phyloP scores from a whole-genome alignment of 1,140 invertebrate species.

The Sarcophaga peregrina region DNA sequence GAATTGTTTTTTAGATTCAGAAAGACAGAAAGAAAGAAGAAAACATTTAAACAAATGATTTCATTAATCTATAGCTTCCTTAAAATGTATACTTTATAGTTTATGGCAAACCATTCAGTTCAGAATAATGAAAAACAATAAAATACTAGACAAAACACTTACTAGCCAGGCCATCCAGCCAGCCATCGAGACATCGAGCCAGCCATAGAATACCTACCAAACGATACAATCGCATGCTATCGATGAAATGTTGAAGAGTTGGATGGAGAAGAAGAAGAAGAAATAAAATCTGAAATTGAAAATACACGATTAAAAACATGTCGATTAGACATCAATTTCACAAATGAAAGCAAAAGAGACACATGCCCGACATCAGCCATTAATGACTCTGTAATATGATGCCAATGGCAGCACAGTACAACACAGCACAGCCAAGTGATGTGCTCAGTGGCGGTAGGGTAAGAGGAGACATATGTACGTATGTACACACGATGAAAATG shows the following conservation, averaged over 20 bases:
- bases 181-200: too few species aligned
- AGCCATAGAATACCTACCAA: too few species aligned
- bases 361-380: constrained; percentile 20
- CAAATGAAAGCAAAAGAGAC: constrained; percentile 21
- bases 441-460: too few species aligned
- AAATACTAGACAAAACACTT: constrained; percentile 30
- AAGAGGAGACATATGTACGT: too few species aligned
- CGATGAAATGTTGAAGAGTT: not conserved
- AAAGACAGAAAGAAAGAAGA: not conserved
- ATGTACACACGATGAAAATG: not conserved
- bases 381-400: constrained; percentile 25
- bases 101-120: not conserved
- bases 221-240: too few species aligned
- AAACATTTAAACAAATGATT: constrained; percentile 24
- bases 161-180: too few species aligned
- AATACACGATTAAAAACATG: constrained; percentile 23
- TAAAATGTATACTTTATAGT: constrained; percentile 18
- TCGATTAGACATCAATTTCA: constrained; percentile 61
- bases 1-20: too few species aligned
- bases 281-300: not conserved
- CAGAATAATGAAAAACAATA: constrained; percentile 22
- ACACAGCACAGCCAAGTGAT: not conserved
- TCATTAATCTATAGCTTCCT: constrained; percentile 33
- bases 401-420: not conserved
- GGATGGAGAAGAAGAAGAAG: not conserved